These are phyloP conservation scores for Sander vitreus DNA, from an alignment of 2,113 vertebrate species.

Conservation along the genomic window DNA sequence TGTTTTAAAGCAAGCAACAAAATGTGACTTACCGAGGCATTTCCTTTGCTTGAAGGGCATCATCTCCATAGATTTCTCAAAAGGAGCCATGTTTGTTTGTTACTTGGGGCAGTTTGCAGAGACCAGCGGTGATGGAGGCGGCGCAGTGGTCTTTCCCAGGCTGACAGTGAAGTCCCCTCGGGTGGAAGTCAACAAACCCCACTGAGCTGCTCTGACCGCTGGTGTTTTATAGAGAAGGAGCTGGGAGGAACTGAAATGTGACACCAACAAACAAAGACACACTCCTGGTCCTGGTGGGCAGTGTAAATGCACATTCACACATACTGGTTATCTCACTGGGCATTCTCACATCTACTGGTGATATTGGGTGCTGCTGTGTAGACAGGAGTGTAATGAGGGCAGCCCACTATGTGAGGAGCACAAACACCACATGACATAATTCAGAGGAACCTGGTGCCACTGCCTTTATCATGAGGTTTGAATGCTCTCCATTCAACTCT, in stretches of 20 bases:
- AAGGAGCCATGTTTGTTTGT: slow-evolving; percentile 81
- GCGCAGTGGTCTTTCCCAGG: slow-evolving; percentile 49
- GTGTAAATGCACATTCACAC: slow-evolving; percentile 66
- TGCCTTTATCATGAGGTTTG: not conserved
- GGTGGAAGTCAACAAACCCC: slow-evolving; percentile 77
- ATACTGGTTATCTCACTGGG: slow-evolving; percentile 59
- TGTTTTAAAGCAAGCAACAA: not conserved
- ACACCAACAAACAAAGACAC: slow-evolving; percentile 59
- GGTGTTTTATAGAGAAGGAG: slow-evolving; percentile 72
- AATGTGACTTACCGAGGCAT: slow-evolving; percentile 80
- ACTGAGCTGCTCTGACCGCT: not conserved
- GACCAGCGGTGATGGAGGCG: slow-evolving; percentile 20
- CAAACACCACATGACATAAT: slow-evolving; percentile 38
- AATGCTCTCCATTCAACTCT: not conserved
- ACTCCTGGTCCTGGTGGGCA: slow-evolving; percentile 37
- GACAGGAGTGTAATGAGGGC: slow-evolving; percentile 24
- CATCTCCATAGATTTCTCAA: slow-evolving; percentile 85
- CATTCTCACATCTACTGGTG: slow-evolving; percentile 68
- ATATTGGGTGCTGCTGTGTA: slow-evolving; percentile 44
- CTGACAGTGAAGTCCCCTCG: slow-evolving; percentile 75
- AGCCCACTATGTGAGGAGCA: slow-evolving; percentile 6
- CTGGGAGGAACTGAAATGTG: slow-evolving; percentile 70
- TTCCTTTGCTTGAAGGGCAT: slow-evolving; percentile 88
- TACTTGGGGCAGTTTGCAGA: slow-evolving; percentile 41
- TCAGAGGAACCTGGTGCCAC: not conserved